These are phyloP conservation scores for Rhizoglyphus robini DNA, from an alignment of 1,140 invertebrate genomes.

Conservation along the genomic window DNA sequence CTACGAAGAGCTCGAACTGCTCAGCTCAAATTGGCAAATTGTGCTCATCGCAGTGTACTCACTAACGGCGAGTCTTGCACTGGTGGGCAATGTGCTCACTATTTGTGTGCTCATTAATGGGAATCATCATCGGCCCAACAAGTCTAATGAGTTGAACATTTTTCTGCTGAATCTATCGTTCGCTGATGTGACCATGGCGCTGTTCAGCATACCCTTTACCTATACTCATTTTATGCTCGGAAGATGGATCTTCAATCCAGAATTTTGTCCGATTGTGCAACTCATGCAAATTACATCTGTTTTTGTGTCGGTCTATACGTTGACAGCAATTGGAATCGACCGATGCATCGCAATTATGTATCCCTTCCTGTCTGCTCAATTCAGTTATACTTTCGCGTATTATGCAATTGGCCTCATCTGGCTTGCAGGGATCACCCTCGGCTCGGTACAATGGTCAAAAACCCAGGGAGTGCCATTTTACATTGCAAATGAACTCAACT, in stretches of 20 bases:
- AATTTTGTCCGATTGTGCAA: conserved; percentile 35
- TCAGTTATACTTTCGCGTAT: background rate
- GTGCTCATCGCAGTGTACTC: conserved; percentile 26
- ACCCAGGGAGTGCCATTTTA: conserved; percentile 30
- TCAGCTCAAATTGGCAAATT: background rate
- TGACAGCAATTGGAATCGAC: conserved; percentile 36
- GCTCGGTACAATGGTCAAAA: conserved; percentile 36
- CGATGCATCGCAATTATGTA: conserved; percentile 37
- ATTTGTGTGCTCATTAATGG: conserved; percentile 34
- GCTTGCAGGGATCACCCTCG: conserved; percentile 33
- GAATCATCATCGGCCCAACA: too few species aligned
- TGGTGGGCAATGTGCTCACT: conserved; percentile 33
- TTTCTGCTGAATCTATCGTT: conserved; percentile 37
- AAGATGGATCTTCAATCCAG: conserved; percentile 34
- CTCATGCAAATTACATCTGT: conserved; percentile 36
- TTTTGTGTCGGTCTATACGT: conserved; percentile 36
- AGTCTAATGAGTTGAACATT: conserved; percentile 30
- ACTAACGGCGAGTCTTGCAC: conserved; percentile 31
- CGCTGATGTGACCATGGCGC: conserved; percentile 36
- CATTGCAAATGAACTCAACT: conserved; percentile 30
- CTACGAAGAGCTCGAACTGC: background rate
- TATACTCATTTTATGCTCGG: conserved; percentile 35
- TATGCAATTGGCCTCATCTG: conserved; percentile 36
- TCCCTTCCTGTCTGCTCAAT: conserved; percentile 31
- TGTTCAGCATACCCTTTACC: conserved; percentile 29